These are phyloP conservation scores for Girardinus metallicus DNA, from an alignment of 2,797 vertebrate species.

Conservation along the genomic window DNA sequence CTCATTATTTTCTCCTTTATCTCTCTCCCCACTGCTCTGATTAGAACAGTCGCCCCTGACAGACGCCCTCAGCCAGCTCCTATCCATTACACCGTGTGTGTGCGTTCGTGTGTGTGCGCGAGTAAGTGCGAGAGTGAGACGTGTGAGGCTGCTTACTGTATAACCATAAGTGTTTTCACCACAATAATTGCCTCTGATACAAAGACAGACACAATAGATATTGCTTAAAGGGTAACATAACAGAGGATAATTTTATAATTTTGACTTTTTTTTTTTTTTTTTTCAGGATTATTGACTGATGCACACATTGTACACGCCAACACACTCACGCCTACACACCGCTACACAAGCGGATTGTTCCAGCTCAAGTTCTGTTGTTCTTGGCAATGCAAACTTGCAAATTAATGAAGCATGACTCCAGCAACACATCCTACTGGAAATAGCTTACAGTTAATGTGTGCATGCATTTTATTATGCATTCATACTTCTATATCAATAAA, in stretches of 20 bases:
- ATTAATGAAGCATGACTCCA: slow-evolving; percentile 33
- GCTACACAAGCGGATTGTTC: slow-evolving; percentile 31
- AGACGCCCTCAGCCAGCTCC: slow-evolving; percentile 87
- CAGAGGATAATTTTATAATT: slow-evolving; percentile 26
- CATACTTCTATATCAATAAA: not conserved
- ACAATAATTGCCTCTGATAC: slow-evolving; percentile 55
- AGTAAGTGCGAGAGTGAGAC: slow-evolving; percentile 69
- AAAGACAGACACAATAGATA: slow-evolving; percentile 45
- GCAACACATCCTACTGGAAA: not conserved
- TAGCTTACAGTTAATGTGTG: not conserved
- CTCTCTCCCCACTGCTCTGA: slow-evolving; percentile 86
- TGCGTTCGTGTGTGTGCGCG: slow-evolving; percentile 56
- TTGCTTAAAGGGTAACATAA: slow-evolving; percentile 34
- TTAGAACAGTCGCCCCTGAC: slow-evolving; percentile 88
- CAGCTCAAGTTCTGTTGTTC: slow-evolving; percentile 47
- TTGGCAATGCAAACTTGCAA: slow-evolving; percentile 18
- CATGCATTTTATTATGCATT: slow-evolving; percentile 1
- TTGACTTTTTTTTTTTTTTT: slow-evolving; percentile 12
- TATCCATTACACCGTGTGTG: slow-evolving; percentile 94
- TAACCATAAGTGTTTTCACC: slow-evolving; percentile 68
- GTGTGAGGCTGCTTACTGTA: slow-evolving; percentile 63
- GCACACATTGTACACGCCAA: slow-evolving; percentile 6
- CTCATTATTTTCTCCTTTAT: slow-evolving; percentile 90
- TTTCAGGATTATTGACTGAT: slow-evolving; percentile 17
- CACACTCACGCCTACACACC: slow-evolving; percentile 19